phyloP scores from a whole-genome alignment of 2,797 vertebrate genomes.

The Pipistrellus kuhlii region DNA sequence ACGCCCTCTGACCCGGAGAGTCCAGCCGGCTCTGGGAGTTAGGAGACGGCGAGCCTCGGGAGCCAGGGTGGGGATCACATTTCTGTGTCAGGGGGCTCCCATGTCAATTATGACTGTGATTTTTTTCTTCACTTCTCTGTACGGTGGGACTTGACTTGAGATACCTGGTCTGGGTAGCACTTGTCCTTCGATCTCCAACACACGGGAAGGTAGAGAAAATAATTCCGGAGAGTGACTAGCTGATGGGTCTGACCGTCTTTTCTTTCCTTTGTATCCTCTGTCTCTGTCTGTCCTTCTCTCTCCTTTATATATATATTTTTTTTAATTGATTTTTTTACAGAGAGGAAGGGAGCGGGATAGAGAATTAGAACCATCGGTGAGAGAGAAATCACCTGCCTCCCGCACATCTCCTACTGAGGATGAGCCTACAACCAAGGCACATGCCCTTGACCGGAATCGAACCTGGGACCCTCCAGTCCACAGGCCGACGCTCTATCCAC shows the following conservation, averaged over 20 bases:
- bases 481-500: too few species aligned
- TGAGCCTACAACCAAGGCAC: too few species aligned
- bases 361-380: too few species aligned
- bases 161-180: neutral
- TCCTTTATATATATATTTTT: too few species aligned
- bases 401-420: too few species aligned
- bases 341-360: too few species aligned
- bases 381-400: too few species aligned
- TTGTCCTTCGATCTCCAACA: neutral
- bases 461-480: too few species aligned
- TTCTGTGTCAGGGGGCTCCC: neutral
- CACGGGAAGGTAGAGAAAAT: neutral
- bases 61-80: neutral
- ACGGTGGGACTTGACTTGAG: neutral
- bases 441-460: too few species aligned
- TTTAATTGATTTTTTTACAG: too few species aligned
- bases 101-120: neutral
- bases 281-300: neutral
- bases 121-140: neutral
- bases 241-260: neutral
- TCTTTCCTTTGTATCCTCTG: neutral
- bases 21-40: neutral
- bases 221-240: neutral
- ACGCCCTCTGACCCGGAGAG: neutral
- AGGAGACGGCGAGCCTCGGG: neutral